Conservation (phyloP, 1,140 invertebrate species). For the Hestina assimilis region DNA sequence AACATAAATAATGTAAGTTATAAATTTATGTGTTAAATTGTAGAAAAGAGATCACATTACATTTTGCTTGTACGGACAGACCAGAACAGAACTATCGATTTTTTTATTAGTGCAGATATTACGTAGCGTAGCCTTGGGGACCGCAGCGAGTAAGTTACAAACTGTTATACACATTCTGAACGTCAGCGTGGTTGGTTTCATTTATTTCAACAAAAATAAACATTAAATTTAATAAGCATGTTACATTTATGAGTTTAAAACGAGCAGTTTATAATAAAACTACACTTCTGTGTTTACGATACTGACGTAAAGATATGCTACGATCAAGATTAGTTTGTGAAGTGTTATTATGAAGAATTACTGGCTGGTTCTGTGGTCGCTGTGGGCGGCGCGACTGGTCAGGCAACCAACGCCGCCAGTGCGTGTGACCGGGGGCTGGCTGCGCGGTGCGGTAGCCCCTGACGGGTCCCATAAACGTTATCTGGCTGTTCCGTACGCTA, state of each 20-base stretch:
- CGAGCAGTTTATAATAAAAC: too few relatives aligned
- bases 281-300: too few relatives aligned
- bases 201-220: too few relatives aligned
- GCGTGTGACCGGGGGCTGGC: slow-evolving; percentile 32
- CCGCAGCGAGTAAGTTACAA: neutral
- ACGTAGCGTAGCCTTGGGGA: neutral
- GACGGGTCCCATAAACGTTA: slow-evolving; percentile 47
- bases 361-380: slow-evolving; percentile 59
- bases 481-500: slow-evolving; percentile 48
- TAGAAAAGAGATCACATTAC: too few relatives aligned
- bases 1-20: too few relatives aligned
- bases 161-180: neutral
- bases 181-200: neutral
- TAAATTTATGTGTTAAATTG: too few relatives aligned
- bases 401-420: slow-evolving; percentile 47
- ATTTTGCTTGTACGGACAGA: neutral
- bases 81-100: neutral
- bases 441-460: slow-evolving; percentile 42
- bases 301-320: too few relatives aligned
- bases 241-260: too few relatives aligned
- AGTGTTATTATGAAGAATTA: slow-evolving; percentile 26
- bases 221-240: too few relatives aligned
- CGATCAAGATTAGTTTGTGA: neutral
- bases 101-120: slow-evolving; percentile 1
- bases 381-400: slow-evolving; percentile 54